A percentile compares a stretch with the other conserved stretches of the same genome.
These are phyloP conservation scores for human DNA, from an alignment of 2,113 vertebrate genomes.

Conservation along the genomic window GRCh38 chr1:51469001-51469500, in stretches of 20 bases:
- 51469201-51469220: not conserved
- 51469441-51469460: not conserved
- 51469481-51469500: not conserved
- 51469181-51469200: constrained; percentile 25
- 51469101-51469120: too few species aligned
- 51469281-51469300: constrained; percentile 30
- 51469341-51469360: not conserved
- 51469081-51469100: too few species aligned
- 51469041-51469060: too few species aligned
- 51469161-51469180: constrained; percentile 40
- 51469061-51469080: too few species aligned
- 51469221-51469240: constrained; percentile 19
- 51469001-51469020: too few species aligned
- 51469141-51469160: not conserved
- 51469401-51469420: not conserved
- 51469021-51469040: too few species aligned
- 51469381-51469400: constrained; percentile 42
- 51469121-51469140: too few species aligned
- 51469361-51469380: constrained; percentile 8
- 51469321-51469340: not conserved
- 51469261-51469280: constrained; percentile 24
- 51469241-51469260: constrained; percentile 40
- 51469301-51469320: not conserved
- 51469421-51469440: constrained; percentile 24
- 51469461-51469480: constrained; percentile 14